Evolutionary conservation across 2,888 invertebrate species (phyloP), one percentile per base, ranked within the genome.

Genomic region (Heliconius sara): DNA sequence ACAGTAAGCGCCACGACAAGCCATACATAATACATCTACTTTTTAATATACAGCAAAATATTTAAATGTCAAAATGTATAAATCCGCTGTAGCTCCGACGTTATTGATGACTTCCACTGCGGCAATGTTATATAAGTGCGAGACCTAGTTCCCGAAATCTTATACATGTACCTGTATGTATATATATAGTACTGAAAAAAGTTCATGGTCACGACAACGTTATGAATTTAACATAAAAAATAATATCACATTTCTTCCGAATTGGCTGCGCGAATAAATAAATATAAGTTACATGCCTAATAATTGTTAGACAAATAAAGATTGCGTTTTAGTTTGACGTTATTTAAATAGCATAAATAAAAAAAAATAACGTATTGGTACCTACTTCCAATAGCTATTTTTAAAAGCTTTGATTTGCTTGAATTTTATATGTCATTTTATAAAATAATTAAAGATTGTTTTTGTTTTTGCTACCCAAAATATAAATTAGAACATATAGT

Each of bases 91-190:
- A 43, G 19, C 5, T 25, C 43, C 65, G 27, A 63, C 16, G 75
- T 65, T 65, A 65, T 75, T 75, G 75, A 65, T 27, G 75, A 27
- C 39, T 65, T 75, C 70, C 75, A 43, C 75, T 75, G 75, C 75
- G 75, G 75, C 75, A 75, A 13, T 75, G 63, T 75, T 75, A 75
- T 27, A 12, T 73, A 60, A 73, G 3, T 34, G 60, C 66, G 25
- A 70, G 70, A 70, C 57, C 73, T 34, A 60, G 57, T 73, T 34
- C 34, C 52, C 73, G 30, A 73, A 57, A 57, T 34, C 39, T n/a
- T 73, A 9, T 60, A 6, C 19, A 73, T 16, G 10, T 67, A 34
- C 60, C 60, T n/a, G 4, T 19, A 25, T 70, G 34, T 73, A 73
- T 16, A 10, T 60, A 73, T 60, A 39, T 39, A 39, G n/a, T 34